Conservation (phyloP, 2,888 invertebrate species). For the Ectemnius cavifrons region DNA sequence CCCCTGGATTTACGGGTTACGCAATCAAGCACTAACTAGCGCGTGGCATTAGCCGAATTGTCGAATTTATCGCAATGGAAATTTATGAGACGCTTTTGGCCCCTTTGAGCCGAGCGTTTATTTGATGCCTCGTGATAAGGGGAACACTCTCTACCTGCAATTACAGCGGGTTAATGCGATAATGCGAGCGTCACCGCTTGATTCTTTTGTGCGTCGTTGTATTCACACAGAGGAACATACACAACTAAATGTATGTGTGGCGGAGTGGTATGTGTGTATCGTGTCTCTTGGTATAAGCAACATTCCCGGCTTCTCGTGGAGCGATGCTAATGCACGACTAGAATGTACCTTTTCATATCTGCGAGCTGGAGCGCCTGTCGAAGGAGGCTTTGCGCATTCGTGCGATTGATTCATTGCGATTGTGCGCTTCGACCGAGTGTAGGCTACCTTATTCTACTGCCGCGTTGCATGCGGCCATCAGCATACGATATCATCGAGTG, state of each 20-base stretch:
- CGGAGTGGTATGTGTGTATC: neutral
- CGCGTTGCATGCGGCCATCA: too few relatives aligned
- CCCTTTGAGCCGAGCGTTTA: constrained; percentile 4
- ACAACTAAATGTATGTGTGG: too few relatives aligned
- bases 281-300: neutral
- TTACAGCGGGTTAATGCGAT: constrained; percentile 1
- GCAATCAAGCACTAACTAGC: neutral
- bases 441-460: too few relatives aligned
- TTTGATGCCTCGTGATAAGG: neutral
- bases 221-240: neutral
- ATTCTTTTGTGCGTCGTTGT: constrained; percentile 1
- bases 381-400: constrained; percentile 1
- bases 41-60: neutral
- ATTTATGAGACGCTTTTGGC: constrained; percentile 1
- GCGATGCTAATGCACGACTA: constrained; percentile 7
- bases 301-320: constrained; percentile 6
- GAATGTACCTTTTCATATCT: neutral
- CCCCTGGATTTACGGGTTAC: neutral
- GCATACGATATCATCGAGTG: too few relatives aligned
- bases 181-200: neutral
- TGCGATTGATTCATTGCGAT: neutral
- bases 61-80: constrained; percentile 8
- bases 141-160: neutral
- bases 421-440: too few relatives aligned
- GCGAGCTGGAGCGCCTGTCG: neutral